A percentile compares a stretch with the other conserved stretches of the same genome.
These are phyloP conservation scores for Helobdella robusta DNA, from an alignment of 2,888 invertebrate genomes.

Conservation along the genomic window DNA sequence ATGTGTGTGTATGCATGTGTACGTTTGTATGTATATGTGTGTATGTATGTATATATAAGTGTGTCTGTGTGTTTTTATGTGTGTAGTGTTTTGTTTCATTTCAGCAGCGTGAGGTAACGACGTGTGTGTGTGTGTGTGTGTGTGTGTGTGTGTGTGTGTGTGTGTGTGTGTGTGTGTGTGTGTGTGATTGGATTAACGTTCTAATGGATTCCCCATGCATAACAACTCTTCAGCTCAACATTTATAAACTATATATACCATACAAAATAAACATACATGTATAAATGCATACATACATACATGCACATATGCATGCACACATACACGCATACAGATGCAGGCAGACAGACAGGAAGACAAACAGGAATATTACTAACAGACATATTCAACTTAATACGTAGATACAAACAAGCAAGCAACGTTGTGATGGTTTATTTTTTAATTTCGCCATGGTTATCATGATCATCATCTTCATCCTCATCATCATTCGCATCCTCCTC, in stretches of 20 bases:
- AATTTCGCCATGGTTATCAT: background rate
- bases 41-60: no score
- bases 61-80: no score
- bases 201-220: conserved; percentile 19
- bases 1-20: no score
- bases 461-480: background rate
- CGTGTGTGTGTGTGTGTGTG: no score
- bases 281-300: conserved; percentile 9
- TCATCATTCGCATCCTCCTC: no score
- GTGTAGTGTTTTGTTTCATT: no score
- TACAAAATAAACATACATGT: background rate
- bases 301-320: conserved; percentile 5
- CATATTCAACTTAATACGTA: background rate
- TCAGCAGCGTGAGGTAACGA: no score
- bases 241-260: background rate
- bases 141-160: no score
- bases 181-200: conserved; percentile 6
- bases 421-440: no score
- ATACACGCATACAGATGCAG: conserved; percentile 4
- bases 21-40: no score
- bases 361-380: conserved; percentile 8
- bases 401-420: background rate
- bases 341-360: conserved; percentile 4
- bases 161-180: no score
- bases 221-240: conserved; percentile 1